Evolutionary conservation across 2,797 vertebrate species (phyloP).

Genomic region (Sternotherus odoratus): DNA sequence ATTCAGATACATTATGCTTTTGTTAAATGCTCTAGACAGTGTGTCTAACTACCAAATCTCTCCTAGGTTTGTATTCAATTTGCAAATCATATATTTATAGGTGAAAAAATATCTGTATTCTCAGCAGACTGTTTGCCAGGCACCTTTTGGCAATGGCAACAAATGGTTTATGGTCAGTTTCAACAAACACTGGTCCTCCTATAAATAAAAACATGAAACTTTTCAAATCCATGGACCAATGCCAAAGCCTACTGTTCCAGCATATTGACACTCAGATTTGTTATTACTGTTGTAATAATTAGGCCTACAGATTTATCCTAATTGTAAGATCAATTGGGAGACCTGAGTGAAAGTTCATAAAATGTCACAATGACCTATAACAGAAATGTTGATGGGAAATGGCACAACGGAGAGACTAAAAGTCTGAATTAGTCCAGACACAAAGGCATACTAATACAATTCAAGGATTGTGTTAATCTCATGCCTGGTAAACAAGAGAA

Average conservation of each 20-base stretch:
- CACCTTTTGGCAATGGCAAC: background rate
- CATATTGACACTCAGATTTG: background rate
- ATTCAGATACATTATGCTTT: background rate
- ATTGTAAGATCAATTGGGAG: background rate
- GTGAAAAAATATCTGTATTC: background rate
- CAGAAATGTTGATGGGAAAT: background rate
- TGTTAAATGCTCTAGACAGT: background rate
- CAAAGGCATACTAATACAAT: background rate
- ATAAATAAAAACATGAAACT: background rate
- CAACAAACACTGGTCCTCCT: background rate
- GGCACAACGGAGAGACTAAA: background rate
- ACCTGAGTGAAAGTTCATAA: background rate
- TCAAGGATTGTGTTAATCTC: background rate
- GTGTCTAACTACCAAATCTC: background rate
- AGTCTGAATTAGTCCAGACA: background rate
- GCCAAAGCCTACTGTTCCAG: background rate
- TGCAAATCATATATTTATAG: background rate
- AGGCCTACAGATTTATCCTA: background rate
- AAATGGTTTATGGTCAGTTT: background rate
- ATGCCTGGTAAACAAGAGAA: background rate
- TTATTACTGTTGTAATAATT: background rate
- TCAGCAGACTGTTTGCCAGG: background rate
- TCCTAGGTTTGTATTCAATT: background rate
- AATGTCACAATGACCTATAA: background rate
- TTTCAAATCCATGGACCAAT: background rate